These are phyloP conservation scores for Chloroceryle inda DNA, from an alignment of 2,797 vertebrate genomes.

Conservation along the genomic window DNA sequence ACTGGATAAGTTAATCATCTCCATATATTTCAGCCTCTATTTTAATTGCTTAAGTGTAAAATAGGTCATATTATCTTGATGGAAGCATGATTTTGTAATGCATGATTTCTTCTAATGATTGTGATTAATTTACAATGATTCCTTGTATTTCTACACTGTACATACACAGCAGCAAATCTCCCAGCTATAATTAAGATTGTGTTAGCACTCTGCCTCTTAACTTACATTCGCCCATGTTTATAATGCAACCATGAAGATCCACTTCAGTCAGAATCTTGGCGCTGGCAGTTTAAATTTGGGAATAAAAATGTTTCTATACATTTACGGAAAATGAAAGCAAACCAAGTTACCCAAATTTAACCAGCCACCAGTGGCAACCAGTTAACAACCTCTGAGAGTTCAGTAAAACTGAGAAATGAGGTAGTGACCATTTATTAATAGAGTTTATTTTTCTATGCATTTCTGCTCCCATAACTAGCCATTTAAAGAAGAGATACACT, in stretches of 20 bases:
- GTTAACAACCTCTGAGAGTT: not conserved
- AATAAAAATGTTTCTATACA: constrained; percentile 67
- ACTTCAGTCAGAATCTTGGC: constrained; percentile 65
- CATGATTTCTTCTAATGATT: not conserved
- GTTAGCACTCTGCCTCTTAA: not conserved
- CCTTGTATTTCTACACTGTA: not conserved
- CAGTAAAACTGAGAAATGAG: not conserved
- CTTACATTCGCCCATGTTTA: not conserved
- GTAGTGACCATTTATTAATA: not conserved
- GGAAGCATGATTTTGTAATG: not conserved
- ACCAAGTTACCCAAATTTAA: constrained; percentile 56
- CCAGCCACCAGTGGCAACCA: not conserved
- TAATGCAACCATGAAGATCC: constrained; percentile 21
- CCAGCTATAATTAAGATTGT: not conserved
- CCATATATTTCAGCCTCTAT: constrained; percentile 38
- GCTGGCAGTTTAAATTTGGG: constrained; percentile 44
- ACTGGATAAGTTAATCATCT: not conserved
- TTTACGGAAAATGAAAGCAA: constrained; percentile 41
- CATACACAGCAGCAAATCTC: not conserved
- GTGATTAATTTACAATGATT: not conserved
- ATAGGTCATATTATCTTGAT: not conserved
- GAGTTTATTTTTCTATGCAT: not conserved
- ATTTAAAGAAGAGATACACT: not conserved
- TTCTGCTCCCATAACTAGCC: not conserved
- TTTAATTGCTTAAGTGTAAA: not conserved